Percentiles rank a stretch among this genome's conserved stretches.
These are phyloP conservation scores for Magallana angulata DNA, from an alignment of 1,140 invertebrate genomes.

Conservation along the genomic window DNA sequence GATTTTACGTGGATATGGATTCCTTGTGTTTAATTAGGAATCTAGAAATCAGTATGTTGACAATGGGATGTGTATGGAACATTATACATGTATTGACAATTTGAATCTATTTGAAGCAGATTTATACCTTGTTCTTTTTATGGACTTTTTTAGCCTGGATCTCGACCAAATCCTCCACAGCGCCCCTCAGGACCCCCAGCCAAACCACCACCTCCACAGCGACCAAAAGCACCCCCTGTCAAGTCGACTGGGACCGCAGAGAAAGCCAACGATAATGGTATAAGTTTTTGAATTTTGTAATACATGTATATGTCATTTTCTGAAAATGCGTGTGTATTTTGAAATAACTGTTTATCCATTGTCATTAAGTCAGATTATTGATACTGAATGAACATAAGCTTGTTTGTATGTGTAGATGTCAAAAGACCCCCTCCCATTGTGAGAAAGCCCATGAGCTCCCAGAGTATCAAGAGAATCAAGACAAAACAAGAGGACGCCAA, in stretches of 20 bases:
- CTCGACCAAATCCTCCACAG: constrained; percentile 65
- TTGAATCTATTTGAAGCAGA: no score
- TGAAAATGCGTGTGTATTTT: not conserved
- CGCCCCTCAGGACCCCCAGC: constrained; percentile 71
- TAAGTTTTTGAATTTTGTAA: not conserved
- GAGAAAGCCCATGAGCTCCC: constrained; percentile 67
- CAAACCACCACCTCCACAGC: constrained; percentile 74
- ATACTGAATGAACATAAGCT: not conserved
- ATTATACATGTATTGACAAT: no score
- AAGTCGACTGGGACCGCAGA: constrained; percentile 57
- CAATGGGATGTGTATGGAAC: no score
- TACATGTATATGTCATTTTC: not conserved
- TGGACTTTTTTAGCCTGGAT: constrained; percentile 38
- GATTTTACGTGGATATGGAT: no score
- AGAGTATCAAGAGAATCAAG: constrained; percentile 66
- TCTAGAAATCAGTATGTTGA: no score
- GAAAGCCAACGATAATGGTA: not conserved
- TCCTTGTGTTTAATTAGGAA: no score
- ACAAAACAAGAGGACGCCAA: constrained; percentile 61
- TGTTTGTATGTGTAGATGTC: constrained; percentile 46
- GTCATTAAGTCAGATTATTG: not conserved
- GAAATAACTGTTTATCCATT: not conserved
- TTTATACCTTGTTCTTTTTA: not conserved
- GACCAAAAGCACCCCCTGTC: constrained; percentile 68
- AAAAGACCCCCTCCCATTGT: constrained; percentile 71